Percentiles rank a stretch among this genome's conserved stretches.
These are phyloP conservation scores for Sphaerophoria taeniata DNA, from an alignment of 2,888 invertebrate genomes.

Conservation along the genomic window DNA sequence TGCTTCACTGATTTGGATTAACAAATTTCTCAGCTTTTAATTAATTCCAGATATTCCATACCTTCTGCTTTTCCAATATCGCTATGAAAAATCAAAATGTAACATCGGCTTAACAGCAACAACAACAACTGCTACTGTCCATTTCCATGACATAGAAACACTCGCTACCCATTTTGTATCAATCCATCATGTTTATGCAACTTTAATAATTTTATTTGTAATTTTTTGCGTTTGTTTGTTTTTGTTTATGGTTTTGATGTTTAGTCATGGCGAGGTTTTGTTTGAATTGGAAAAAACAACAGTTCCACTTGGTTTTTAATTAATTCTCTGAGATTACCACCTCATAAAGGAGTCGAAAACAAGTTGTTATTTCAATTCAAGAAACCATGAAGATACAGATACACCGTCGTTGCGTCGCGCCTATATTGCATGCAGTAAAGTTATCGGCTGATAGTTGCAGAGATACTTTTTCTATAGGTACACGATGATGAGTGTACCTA, in stretches of 20 bases:
- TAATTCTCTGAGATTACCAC: slow-evolving; percentile 54
- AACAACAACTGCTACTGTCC: slow-evolving; percentile 39
- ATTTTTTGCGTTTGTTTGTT: not conserved
- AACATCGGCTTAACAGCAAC: not conserved
- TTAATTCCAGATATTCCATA: not conserved
- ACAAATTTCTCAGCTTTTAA: slow-evolving; percentile 18
- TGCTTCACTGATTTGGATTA: slow-evolving; percentile 52
- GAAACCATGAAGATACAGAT: slow-evolving; percentile 25
- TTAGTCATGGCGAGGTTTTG: not conserved
- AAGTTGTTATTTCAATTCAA: slow-evolving; percentile 38
- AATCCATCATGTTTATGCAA: slow-evolving; percentile 58
- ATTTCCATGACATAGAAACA: slow-evolving; percentile 72
- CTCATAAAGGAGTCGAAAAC: slow-evolving; percentile 50
- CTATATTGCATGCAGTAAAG: not conserved
- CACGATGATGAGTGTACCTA: not conserved
- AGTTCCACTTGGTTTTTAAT: slow-evolving; percentile 45
- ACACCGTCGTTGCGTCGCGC: too few species aligned
- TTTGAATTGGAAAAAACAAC: slow-evolving; percentile 8
- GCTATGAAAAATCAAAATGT: not conserved
- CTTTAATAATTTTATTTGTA: not conserved
- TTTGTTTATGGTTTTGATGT: slow-evolving; percentile 2
- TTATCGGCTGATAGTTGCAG: slow-evolving; percentile 21
- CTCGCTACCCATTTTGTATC: slow-evolving; percentile 50
- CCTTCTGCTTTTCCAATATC: too few species aligned
- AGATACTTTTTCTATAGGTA: not conserved